These are phyloP conservation scores for Molossus molossus DNA, from an alignment of 2,797 vertebrate genomes.

Conservation along the genomic window DNA sequence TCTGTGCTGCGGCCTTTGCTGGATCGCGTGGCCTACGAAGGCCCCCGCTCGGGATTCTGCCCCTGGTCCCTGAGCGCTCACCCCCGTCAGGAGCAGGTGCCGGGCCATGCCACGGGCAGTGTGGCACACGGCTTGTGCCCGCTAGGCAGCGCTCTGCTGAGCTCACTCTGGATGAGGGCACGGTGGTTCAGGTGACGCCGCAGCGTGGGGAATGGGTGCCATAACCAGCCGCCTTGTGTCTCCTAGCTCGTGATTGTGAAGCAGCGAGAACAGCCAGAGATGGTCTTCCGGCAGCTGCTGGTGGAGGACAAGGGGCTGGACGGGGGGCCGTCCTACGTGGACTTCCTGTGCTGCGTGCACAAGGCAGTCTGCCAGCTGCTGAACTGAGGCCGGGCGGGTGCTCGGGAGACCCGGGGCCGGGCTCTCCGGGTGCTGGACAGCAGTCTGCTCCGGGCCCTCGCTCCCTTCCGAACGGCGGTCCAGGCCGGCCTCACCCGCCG, in stretches of 20 bases:
- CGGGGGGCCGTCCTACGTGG: constrained; percentile 96
- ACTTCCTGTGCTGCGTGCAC: constrained; percentile 97
- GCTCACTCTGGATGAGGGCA: too few relatives aligned
- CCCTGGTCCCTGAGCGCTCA: not conserved
- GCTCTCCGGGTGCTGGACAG: constrained; percentile 55
- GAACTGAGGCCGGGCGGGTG: constrained; percentile 89
- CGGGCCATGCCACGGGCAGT: not conserved
- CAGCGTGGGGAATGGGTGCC: too few relatives aligned
- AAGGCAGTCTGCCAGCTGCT: constrained; percentile 97
- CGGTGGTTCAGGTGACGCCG: too few relatives aligned
- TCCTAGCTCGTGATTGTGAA: constrained; percentile 94
- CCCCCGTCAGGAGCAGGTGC: not conserved
- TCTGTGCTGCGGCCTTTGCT: not conserved
- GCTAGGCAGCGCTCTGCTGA: not conserved
- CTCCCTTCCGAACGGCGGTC: constrained; percentile 76
- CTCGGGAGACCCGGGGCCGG: constrained; percentile 65
- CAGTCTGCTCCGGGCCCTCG: constrained; percentile 74
- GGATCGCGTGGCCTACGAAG: not conserved
- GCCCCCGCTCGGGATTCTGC: not conserved
- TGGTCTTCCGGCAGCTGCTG: constrained; percentile 95
- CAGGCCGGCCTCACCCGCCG: constrained; percentile 78
- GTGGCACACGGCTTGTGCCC: too few relatives aligned
- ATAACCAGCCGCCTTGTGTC: not conserved
- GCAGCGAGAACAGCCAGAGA: constrained; percentile 95
- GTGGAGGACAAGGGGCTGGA: constrained; percentile 97